Conservation (phyloP, 2,113 vertebrate genomes). For the Gymnogyps californianus region DNA sequence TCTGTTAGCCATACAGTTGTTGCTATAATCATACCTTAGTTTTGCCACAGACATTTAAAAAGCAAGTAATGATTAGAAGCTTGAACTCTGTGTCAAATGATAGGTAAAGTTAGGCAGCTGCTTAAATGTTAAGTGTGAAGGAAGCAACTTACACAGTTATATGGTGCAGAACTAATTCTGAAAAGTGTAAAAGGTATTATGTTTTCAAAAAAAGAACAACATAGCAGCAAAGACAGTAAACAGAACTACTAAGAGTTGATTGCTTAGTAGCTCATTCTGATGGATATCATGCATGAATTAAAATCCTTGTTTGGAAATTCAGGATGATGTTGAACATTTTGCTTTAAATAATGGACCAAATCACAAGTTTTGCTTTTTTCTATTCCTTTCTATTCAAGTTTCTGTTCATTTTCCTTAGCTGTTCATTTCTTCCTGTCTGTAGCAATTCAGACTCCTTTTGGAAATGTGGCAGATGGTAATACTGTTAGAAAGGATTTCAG, state of each 20-base stretch:
- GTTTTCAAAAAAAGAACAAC: rapidly evolving
- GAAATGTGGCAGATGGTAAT: neutral
- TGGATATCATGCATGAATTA: neutral
- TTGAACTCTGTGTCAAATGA: neutral
- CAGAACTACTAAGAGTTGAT: neutral
- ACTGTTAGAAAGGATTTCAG: neutral
- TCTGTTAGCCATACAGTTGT: neutral
- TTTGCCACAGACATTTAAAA: neutral
- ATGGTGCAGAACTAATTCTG: neutral
- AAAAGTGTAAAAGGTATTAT: neutral
- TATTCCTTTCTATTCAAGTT: neutral
- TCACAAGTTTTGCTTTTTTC: neutral
- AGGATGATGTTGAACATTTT: neutral
- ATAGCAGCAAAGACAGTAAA: neutral
- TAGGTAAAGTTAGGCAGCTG: neutral
- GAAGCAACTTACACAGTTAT: neutral
- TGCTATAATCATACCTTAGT: neutral
- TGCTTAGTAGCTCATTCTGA: neutral
- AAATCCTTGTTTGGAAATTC: neutral
- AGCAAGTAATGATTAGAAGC: neutral
- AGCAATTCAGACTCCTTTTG: neutral
- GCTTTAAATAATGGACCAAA: neutral
- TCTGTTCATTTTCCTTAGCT: neutral
- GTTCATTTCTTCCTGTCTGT: neutral
- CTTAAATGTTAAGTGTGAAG: neutral